Evolutionary conservation across 2,888 invertebrate genomes (phyloP).

Genomic region (Trimorus sp.): DNA sequence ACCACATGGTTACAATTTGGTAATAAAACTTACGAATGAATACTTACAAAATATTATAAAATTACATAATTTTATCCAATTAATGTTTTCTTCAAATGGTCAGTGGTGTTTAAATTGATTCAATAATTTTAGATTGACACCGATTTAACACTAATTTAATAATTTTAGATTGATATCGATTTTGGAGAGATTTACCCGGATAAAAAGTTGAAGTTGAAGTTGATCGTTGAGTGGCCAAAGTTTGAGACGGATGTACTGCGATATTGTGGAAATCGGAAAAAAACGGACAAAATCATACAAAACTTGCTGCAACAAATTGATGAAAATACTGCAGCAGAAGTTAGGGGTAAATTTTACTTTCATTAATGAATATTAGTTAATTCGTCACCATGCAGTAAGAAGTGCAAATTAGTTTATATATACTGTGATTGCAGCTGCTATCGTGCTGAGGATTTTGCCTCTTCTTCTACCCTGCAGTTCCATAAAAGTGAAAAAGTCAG

Average conservation of each 20-base stretch:
- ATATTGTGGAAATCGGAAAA: not conserved
- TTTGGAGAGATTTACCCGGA: constrained; percentile 30
- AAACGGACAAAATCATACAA: not conserved
- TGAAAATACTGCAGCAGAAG: no score
- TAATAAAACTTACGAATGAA: not conserved
- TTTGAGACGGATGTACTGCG: not conserved
- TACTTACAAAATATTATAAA: not conserved
- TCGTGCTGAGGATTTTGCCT: constrained; percentile 24
- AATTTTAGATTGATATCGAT: constrained; percentile 30
- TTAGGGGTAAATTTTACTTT: not conserved
- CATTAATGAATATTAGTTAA: not conserved
- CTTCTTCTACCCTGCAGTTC: constrained; percentile 19
- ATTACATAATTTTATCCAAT: not conserved
- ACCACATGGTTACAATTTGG: constrained; percentile 27
- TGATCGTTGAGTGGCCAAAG: constrained; percentile 1
- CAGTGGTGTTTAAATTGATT: no score
- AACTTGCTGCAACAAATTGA: not conserved
- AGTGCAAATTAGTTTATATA: not conserved
- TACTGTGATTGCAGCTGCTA: constrained; percentile 6
- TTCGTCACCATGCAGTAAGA: no score
- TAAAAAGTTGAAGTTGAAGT: constrained; percentile 12
- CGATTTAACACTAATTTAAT: not conserved
- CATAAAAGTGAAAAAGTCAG: constrained; percentile 3
- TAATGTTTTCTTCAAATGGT: not conserved
- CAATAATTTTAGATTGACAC: constrained; percentile 16